A percentile compares a stretch with the other conserved stretches of the same genome.
phyloP scores from a whole-genome alignment of 2,113 vertebrate genomes.

The Struthidea cinerea region DNA sequence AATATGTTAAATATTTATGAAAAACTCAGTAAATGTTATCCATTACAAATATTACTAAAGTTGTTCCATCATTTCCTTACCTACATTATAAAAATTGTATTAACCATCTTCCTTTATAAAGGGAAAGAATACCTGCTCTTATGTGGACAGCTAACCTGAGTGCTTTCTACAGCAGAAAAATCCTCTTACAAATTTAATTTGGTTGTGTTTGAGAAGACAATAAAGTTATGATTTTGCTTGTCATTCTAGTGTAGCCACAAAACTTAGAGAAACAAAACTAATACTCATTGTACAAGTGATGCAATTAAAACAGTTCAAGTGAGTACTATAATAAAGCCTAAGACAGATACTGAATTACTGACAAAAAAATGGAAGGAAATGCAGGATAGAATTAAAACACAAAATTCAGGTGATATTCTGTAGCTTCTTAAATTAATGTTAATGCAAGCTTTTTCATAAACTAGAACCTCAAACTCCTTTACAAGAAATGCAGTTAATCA shows the following conservation, averaged over 20 bases:
- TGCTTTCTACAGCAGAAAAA: constrained; percentile 26
- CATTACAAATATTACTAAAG: neutral
- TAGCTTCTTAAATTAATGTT: neutral
- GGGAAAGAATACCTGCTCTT: neutral
- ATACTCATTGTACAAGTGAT: neutral
- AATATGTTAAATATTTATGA: neutral
- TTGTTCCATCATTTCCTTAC: neutral
- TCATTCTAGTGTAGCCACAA: neutral
- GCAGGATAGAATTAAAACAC: neutral
- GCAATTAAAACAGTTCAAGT: neutral
- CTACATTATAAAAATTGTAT: neutral
- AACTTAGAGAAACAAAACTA: constrained; percentile 1
- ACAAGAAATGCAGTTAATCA: neutral
- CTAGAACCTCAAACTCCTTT: neutral
- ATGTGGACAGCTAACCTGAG: neutral
- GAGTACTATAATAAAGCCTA: neutral
- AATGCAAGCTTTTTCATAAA: neutral
- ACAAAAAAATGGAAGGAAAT: neutral
- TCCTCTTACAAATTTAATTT: constrained; percentile 23
- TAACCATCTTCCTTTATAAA: neutral
- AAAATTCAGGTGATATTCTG: neutral
- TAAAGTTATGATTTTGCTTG: neutral
- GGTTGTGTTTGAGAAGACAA: neutral
- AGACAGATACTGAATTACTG: neutral
- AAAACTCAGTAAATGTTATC: neutral